phyloP scores from a whole-genome alignment of 2,797 vertebrate genomes.

The Lepilemur ruficaudatus region DNA sequence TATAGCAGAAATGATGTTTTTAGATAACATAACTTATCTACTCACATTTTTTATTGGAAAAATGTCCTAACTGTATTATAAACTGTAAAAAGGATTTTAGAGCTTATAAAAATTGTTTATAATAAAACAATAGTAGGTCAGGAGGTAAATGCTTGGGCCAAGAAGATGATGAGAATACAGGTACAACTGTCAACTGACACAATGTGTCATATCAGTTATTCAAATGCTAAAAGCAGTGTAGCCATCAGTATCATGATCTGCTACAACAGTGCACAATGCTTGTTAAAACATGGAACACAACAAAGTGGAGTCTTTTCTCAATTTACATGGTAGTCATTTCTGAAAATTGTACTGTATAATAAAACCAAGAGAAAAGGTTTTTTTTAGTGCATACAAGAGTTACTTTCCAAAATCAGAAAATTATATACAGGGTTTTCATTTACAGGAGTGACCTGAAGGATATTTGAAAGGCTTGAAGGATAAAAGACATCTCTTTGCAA shows the following conservation, averaged over 20 bases:
- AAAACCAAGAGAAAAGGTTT: neutral
- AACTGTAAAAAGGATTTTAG: neutral
- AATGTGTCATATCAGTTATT: neutral
- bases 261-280: neutral
- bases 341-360: neutral
- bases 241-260: neutral
- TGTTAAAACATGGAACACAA: neutral
- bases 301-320: neutral
- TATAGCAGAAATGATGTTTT: neutral
- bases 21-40: neutral
- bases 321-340: neutral
- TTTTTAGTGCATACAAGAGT: neutral
- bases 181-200: neutral
- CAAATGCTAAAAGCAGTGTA: neutral
- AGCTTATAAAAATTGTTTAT: neutral
- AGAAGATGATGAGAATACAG: neutral
- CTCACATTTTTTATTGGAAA: neutral
- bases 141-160: neutral
- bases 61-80: neutral
- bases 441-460: neutral
- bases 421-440: neutral
- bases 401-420: slow-evolving; percentile 26
- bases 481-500: neutral
- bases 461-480: neutral
- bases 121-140: neutral